phyloP scores from a whole-genome alignment of 2,888 invertebrate genomes.

The Lordiphosa andalusiaca region DNA sequence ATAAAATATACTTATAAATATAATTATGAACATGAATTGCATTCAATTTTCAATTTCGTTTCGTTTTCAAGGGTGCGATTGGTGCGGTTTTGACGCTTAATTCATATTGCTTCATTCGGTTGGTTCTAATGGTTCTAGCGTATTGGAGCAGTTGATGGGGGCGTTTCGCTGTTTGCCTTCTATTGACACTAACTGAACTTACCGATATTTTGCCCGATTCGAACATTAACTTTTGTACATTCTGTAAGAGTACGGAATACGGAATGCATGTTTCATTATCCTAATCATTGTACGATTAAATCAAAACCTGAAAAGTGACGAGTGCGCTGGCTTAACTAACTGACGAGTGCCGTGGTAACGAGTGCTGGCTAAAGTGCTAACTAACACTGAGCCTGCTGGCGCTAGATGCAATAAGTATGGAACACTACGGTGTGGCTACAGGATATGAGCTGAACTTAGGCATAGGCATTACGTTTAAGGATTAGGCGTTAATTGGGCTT shows the following conservation, averaged over 20 bases:
- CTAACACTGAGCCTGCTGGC: constrained; percentile 35
- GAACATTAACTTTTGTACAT: constrained; percentile 79
- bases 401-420: constrained; percentile 25
- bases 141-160: constrained; percentile 4
- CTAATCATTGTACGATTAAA: constrained; percentile 39
- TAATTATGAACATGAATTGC: no score
- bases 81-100: constrained; percentile 76
- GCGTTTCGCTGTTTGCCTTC: neutral
- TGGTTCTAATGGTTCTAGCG: neutral
- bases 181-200: constrained; percentile 54
- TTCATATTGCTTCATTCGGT: constrained; percentile 14
- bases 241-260: constrained; percentile 68
- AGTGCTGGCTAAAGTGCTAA: constrained; percentile 29
- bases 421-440: constrained; percentile 5
- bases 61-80: constrained; percentile 7
- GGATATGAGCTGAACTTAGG: constrained; percentile 1
- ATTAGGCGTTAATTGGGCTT: constrained; percentile 62
- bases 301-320: constrained; percentile 49
- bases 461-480: constrained; percentile 10
- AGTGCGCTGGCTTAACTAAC: neutral
- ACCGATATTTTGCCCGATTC: constrained; percentile 79
- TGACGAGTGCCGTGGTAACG: neutral
- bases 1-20: no score
- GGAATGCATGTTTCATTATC: constrained; percentile 16
- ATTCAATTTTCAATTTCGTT: constrained; percentile 4